A percentile compares a stretch with the other conserved stretches of the same genome.
Evolutionary conservation across 1,140 invertebrate genomes (phyloP).

Genomic region (Vanessa atalanta): DNA sequence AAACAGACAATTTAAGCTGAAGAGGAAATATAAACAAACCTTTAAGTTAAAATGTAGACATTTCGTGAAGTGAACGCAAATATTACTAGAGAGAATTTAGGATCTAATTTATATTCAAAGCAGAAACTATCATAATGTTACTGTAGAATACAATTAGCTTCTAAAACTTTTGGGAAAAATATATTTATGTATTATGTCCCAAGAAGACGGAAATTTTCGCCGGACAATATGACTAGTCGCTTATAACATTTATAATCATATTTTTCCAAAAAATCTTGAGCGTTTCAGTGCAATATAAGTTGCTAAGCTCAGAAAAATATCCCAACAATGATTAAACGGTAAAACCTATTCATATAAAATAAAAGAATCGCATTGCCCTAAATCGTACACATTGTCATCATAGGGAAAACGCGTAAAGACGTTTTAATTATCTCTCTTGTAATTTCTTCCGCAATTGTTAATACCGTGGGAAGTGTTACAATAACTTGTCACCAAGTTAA

Average conservation of each 20-base stretch:
- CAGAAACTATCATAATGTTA: too few relatives aligned
- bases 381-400: not conserved
- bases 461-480: conserved; percentile 8
- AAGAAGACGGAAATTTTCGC: too few relatives aligned
- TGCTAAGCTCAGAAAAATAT: not conserved
- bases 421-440: not conserved
- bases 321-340: not conserved
- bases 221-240: too few relatives aligned
- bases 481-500: not conserved
- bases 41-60: not conserved
- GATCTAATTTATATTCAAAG: too few relatives aligned
- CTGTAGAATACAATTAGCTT: too few relatives aligned
- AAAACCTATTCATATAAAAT: not conserved
- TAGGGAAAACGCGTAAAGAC: not conserved
- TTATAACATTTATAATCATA: too few relatives aligned
- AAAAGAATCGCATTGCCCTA: conserved; percentile 1
- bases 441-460: conserved; percentile 5
- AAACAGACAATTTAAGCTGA: conserved; percentile 1
- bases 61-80: not conserved
- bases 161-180: too few relatives aligned
- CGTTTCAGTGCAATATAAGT: too few relatives aligned
- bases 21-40: not conserved
- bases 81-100: too few relatives aligned
- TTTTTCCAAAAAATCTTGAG: too few relatives aligned
- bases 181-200: too few relatives aligned